Conservation (phyloP, 1,140 invertebrate species). For the Drosophila truncata region DNA sequence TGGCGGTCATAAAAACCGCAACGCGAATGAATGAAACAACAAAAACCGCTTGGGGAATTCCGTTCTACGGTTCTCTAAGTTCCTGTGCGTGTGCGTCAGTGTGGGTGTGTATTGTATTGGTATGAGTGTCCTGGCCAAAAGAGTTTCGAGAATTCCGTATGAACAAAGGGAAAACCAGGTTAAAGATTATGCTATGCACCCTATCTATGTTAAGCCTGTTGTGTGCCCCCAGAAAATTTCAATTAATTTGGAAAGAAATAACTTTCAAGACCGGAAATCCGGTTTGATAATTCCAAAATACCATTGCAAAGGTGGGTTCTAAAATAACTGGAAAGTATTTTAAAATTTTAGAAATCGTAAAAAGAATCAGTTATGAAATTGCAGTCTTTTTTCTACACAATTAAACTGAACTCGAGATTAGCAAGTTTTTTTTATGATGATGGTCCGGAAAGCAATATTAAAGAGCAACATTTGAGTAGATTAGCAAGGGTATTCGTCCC, state of each 20-base stretch:
- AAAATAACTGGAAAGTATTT: background rate
- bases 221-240: conserved; percentile 9
- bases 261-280: background rate
- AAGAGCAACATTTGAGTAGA: conserved; percentile 21
- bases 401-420: conserved; percentile 11
- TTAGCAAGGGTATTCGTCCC: conserved; percentile 21
- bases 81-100: background rate
- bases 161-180: conserved; percentile 41
- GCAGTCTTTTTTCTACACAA: background rate
- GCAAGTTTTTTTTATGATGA: background rate
- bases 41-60: conserved; percentile 52
- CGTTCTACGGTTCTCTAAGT: conserved; percentile 23
- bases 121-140: conserved; percentile 4
- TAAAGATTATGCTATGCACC: conserved; percentile 38
- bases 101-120: background rate
- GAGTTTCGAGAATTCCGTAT: conserved; percentile 29
- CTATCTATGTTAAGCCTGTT: conserved; percentile 19
- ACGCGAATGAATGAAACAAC: conserved; percentile 41
- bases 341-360: background rate
- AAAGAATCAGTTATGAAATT: too few relatives aligned
- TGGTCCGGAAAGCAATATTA: conserved; percentile 9
- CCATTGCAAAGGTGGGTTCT: too few relatives aligned
- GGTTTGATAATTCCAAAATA: background rate
- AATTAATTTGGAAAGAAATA: background rate
- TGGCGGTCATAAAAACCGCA: conserved; percentile 70